Evolutionary conservation across 2,113 vertebrate genomes (phyloP).

Genomic region (Sturnus vulgaris): DNA sequence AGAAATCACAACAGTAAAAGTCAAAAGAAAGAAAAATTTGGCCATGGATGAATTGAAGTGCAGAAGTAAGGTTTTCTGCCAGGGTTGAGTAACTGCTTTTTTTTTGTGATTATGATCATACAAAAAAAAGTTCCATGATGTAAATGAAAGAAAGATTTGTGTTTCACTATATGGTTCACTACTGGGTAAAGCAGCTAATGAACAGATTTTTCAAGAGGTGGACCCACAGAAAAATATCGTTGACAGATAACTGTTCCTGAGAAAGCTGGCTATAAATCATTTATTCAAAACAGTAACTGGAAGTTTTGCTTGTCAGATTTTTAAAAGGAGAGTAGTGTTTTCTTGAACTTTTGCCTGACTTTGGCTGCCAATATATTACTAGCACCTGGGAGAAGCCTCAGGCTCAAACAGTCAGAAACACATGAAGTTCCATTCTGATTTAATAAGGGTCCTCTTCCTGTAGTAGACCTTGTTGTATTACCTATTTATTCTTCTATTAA

Average conservation of each 20-base stretch:
- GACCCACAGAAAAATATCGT: neutral
- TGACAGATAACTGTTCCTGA: conserved; percentile 56
- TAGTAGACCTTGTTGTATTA: conserved; percentile 17
- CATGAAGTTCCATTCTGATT: conserved; percentile 48
- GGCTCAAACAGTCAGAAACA: conserved; percentile 60
- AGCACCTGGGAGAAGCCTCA: conserved; percentile 48
- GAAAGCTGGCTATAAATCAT: conserved; percentile 43
- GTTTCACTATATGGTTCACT: neutral
- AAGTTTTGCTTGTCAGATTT: conserved; percentile 47
- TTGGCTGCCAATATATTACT: conserved; percentile 32
- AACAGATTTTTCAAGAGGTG: conserved; percentile 24
- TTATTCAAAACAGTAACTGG: conserved; percentile 58
- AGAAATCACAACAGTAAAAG: neutral
- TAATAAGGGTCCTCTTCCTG: conserved; percentile 41
- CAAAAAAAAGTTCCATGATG: neutral
- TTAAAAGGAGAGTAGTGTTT: conserved; percentile 41
- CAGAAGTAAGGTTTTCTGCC: neutral
- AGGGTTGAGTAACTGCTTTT: neutral
- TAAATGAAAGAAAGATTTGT: neutral
- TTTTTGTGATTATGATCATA: neutral
- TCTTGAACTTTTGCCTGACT: conserved; percentile 57
- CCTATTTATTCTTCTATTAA: conserved; percentile 20
- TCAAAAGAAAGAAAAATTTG: neutral
- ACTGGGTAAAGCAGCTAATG: neutral
- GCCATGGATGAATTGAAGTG: neutral